Base-by-base conservation (phyloP, 2,888 invertebrate genomes). In the Coenonympha arcania region DNA sequence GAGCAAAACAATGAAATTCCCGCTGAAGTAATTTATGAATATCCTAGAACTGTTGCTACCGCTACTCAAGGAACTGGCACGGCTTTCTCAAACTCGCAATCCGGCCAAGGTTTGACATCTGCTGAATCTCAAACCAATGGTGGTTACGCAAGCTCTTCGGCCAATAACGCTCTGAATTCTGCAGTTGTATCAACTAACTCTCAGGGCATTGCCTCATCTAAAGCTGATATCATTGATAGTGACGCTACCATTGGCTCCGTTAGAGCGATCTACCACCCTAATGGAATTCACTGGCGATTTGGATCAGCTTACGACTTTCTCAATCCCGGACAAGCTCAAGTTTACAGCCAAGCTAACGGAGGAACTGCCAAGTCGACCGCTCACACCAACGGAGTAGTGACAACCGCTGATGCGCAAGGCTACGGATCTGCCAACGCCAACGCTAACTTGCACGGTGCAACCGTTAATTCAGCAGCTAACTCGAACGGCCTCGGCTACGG, bases 301-400 rank as follows among this genome's bases (percentile, higher is more conserved):
- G 84, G 84, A 9, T 76, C 79, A 16, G 56, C 65, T 1, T 84
- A 83, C 56, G 72, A 71, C 42, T 51, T 52, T 9, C 80, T 79
- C 9, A 49, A 54, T 19, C 40, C 69, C 22, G 65, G 62, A 9
- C 65, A 64, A 6, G 67, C 66, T 33, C 50, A 63, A 34, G 58
- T 61, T 47, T 42, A 43, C 53, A 52, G 68, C 64, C 50, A 69
- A 61, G 52, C 64, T 44, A 37, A 57, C 6, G 62, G 60, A 28
- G 67, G 64, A 8, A 55, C 51, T 9, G 66, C 64, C 16, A 59
- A 64, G 26, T 64, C 68, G 6, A 48, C 57, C n/a, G 66, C 68
- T 20, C 64, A 69, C 51, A 64, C 64, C 11, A 57, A 68, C 41
- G 66, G 63, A 4, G 61, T 53, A 20, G 70, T 65, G 41, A 64